Evolutionary conservation across 2,888 invertebrate species (phyloP).

Genomic region (Cantharis rufa): DNA sequence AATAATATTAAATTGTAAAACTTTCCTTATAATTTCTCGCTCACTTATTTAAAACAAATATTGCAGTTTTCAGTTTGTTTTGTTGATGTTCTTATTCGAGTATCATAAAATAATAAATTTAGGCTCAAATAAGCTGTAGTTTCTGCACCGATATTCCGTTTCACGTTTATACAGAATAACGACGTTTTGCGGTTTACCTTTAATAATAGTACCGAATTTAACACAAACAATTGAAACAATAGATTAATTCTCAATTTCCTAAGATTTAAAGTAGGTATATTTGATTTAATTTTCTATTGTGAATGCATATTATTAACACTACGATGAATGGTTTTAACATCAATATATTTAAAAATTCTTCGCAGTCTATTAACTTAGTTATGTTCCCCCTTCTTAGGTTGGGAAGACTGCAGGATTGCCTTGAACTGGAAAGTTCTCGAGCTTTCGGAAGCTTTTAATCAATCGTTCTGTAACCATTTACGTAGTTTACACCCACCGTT

Average conservation of each 20-base stretch:
- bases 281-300: not conserved
- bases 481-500: too few species aligned
- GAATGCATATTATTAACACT: not conserved
- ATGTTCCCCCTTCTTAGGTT: too few species aligned
- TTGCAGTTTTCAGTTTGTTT: not conserved
- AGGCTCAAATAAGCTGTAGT: not conserved
- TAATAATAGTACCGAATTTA: conserved; percentile 8
- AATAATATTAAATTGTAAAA: not conserved
- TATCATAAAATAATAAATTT: not conserved
- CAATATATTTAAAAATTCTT: too few species aligned
- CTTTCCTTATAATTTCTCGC: not conserved
- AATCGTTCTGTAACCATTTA: too few species aligned
- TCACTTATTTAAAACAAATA: not conserved
- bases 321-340: not conserved
- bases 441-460: too few species aligned
- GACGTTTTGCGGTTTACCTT: conserved; percentile 20
- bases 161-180: not conserved
- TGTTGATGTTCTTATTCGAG: not conserved
- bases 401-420: too few species aligned
- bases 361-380: too few species aligned
- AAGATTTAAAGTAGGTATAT: conserved; percentile 2
- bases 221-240: conserved; percentile 14
- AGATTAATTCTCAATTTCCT: conserved; percentile 17
- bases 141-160: not conserved
- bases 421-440: too few species aligned